Conservation (phyloP, 2,888 invertebrate species). For the Lutraria lutraria region DNA sequence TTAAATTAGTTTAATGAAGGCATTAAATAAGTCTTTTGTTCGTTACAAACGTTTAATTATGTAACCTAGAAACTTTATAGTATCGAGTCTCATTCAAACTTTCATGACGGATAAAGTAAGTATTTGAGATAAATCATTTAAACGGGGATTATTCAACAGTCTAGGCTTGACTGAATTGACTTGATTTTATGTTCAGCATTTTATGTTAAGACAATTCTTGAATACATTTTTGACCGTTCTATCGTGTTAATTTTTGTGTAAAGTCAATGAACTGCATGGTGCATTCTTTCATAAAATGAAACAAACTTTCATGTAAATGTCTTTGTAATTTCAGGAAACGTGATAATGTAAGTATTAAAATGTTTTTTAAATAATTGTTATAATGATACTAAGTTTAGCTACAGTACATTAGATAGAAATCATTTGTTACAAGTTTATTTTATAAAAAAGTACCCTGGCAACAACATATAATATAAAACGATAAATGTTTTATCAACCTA, state of each 20-base stretch:
- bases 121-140: too few species aligned
- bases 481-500: neutral
- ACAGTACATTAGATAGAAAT: neutral
- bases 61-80: too few species aligned
- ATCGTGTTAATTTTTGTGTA: too few species aligned
- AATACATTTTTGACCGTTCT: neutral
- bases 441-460: neutral
- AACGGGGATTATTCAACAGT: too few species aligned
- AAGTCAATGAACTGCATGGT: neutral
- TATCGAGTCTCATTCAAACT: too few species aligned
- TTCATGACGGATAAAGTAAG: too few species aligned
- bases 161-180: too few species aligned
- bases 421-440: neutral
- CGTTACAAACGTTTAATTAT: too few species aligned
- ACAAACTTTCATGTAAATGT: neutral
- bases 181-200: neutral
- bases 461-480: neutral
- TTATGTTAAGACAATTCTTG: neutral
- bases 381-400: neutral
- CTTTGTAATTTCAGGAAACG: neutral
- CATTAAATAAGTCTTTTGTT: neutral
- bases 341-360: neutral
- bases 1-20: neutral
- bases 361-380: neutral
- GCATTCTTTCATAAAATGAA: neutral